Conservation (phyloP, 2,888 invertebrate genomes). For the Epirrita christyi region DNA sequence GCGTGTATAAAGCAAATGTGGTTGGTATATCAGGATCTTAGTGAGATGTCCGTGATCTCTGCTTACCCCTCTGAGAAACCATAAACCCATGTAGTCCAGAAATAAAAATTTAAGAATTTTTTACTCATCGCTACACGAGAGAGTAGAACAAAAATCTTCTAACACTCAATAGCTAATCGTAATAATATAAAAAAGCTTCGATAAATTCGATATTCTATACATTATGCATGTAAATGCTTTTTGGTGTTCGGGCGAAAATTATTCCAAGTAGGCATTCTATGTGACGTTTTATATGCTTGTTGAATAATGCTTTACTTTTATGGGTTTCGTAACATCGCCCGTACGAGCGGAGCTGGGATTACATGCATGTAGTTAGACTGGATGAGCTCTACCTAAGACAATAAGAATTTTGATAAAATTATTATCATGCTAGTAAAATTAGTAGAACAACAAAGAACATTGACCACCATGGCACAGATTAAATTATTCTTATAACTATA, state of each 20-base stretch:
- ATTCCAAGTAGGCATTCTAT: constrained; percentile 74
- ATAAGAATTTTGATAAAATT: no score
- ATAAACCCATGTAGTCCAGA: no score
- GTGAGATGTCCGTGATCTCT: no score
- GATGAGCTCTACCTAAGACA: constrained; percentile 27
- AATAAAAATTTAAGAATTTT: no score
- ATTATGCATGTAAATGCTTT: constrained; percentile 71
- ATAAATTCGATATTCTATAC: constrained; percentile 62
- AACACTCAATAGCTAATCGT: constrained; percentile 37
- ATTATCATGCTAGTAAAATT: no score
- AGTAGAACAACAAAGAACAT: no score
- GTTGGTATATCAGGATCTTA: no score
- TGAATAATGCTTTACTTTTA: constrained; percentile 80
- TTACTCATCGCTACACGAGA: no score
- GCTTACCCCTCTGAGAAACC: no score
- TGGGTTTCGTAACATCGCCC: constrained; percentile 57
- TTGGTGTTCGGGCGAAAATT: constrained; percentile 70
- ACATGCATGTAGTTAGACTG: constrained; percentile 33
- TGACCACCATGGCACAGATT: no score
- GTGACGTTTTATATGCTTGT: constrained; percentile 72
- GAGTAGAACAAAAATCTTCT: neutral
- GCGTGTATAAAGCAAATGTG: no score
- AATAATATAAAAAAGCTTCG: constrained; percentile 51
- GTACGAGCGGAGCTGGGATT: constrained; percentile 39
- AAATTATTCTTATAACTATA: no score